These are phyloP conservation scores for Cyprinus carpio DNA, from an alignment of 2,113 vertebrate species.

Conservation along the genomic window DNA sequence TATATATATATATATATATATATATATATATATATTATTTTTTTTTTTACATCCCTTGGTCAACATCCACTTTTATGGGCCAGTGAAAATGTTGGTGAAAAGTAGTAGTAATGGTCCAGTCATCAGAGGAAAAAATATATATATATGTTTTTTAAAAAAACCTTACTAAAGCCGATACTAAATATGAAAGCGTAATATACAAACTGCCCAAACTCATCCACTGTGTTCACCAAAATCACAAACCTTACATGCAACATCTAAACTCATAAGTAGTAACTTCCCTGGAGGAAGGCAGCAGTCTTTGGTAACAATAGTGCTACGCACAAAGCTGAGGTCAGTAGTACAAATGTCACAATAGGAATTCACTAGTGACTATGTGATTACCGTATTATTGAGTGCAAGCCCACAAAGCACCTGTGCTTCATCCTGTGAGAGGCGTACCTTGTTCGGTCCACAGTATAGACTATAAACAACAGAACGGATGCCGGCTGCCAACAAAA, in stretches of 20 bases:
- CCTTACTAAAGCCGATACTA: too few relatives aligned
- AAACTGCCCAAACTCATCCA: too few relatives aligned
- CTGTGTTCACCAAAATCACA: not conserved
- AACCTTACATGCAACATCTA: too few relatives aligned
- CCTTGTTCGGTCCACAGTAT: not conserved
- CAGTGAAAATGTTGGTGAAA: too few relatives aligned
- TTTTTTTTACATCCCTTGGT: not conserved
- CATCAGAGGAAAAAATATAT: too few relatives aligned
- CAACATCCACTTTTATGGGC: too few relatives aligned
- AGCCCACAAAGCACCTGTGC: not conserved
- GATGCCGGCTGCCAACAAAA: not conserved
- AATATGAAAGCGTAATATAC: too few relatives aligned
- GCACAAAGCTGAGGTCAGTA: not conserved
- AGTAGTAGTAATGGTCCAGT: too few relatives aligned
- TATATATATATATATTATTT: too few relatives aligned
- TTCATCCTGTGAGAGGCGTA: not conserved
- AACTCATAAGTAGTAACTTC: not conserved
- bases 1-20: too few relatives aligned
- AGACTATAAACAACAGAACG: not conserved
- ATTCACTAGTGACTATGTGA: not conserved
- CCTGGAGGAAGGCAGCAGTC: not conserved
- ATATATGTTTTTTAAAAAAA: too few relatives aligned
- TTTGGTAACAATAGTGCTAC: slow-evolving; percentile 1
- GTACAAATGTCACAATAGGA: slow-evolving; percentile 8
- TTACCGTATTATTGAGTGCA: not conserved